Evolutionary conservation across 2,113 vertebrate species (phyloP).

Genomic region (Siniperca chuatsi): DNA sequence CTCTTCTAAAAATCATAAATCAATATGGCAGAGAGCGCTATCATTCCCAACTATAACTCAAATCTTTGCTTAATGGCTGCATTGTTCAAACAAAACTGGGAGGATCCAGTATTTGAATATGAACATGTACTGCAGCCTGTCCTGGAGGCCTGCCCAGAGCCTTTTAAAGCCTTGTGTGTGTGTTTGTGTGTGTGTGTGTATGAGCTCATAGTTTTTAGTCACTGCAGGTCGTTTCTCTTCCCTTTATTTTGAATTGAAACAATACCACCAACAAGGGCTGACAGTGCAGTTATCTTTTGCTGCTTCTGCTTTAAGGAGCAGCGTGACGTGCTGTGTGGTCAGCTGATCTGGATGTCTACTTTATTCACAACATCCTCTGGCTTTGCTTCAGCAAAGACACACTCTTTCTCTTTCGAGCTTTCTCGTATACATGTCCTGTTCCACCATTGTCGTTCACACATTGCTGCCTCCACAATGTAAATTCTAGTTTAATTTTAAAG

Average conservation of each 20-base stretch:
- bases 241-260: conserved; percentile 25
- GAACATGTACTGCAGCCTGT: conserved; percentile 30
- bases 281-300: neutral
- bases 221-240: conserved; percentile 12
- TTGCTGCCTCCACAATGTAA: neutral
- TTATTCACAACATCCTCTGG: neutral
- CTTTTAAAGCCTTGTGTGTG: conserved; percentile 21
- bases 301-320: conserved; percentile 11
- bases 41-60: conserved; percentile 21
- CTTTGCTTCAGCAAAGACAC: neutral
- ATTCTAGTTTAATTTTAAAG: neutral
- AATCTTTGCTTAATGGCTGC: conserved; percentile 49
- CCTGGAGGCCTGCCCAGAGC: conserved; percentile 34
- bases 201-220: conserved; percentile 2
- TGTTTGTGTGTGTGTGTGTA: conserved; percentile 2
- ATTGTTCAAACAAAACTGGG: conserved; percentile 59
- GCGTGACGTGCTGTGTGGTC: neutral
- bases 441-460: neutral
- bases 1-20: conserved; percentile 51
- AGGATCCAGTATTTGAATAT: conserved; percentile 54
- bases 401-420: neutral
- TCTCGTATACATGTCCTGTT: neutral
- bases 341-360: neutral
- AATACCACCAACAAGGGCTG: neutral
- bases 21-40: conserved; percentile 13